These are phyloP conservation scores for Leucania comma DNA, from an alignment of 2,888 invertebrate genomes.

Conservation along the genomic window DNA sequence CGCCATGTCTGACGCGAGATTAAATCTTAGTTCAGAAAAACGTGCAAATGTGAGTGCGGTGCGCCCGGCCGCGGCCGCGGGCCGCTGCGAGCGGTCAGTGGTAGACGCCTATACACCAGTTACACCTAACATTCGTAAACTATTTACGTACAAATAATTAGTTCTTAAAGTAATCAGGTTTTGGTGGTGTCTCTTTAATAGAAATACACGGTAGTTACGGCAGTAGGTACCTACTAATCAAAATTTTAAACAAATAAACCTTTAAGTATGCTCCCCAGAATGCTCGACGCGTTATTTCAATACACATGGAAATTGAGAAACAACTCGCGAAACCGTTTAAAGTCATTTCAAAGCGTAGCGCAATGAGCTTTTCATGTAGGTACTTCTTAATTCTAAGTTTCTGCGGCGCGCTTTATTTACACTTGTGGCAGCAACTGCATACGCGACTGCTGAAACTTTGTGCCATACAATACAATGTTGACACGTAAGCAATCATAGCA, in stretches of 20 bases:
- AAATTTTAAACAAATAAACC: too few species aligned
- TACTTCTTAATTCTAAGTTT: slow-evolving; percentile 13
- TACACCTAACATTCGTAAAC: too few species aligned
- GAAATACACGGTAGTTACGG: too few species aligned
- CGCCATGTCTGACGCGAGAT: slow-evolving; percentile 18
- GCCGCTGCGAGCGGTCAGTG: not conserved
- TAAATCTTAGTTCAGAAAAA: slow-evolving; percentile 34
- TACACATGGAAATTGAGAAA: not conserved
- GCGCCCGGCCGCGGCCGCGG: not conserved
- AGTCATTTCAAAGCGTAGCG: slow-evolving; percentile 2
- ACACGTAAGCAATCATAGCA: not conserved
- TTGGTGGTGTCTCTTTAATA: too few species aligned
- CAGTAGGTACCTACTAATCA: too few species aligned
- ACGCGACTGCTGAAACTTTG: not conserved
- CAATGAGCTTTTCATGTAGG: slow-evolving; percentile 3
- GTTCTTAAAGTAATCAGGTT: too few species aligned
- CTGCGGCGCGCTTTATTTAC: not conserved
- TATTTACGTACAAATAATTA: too few species aligned
- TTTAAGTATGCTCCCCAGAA: not conserved
- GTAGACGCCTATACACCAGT: too few species aligned
- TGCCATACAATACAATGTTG: not conserved
- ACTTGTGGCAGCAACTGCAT: not conserved
- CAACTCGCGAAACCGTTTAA: slow-evolving; percentile 7
- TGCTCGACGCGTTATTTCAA: not conserved
- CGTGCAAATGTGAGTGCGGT: slow-evolving; percentile 12